Conservation (phyloP, 2,888 invertebrate species). For the Pseudoips prasinana region DNA sequence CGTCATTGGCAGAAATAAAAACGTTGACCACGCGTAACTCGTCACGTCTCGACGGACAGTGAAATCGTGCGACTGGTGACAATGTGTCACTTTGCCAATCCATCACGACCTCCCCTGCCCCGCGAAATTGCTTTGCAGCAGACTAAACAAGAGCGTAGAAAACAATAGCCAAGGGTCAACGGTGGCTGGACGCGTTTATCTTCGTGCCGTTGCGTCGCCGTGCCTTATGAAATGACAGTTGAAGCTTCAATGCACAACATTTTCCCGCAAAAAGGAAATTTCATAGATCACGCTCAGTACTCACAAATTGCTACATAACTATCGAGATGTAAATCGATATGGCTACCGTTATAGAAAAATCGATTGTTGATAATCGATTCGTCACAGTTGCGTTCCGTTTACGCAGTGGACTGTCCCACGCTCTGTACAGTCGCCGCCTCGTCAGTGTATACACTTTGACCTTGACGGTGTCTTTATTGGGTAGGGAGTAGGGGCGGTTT, state of each 20-base stretch:
- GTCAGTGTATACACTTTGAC: too few species aligned
- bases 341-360: conserved; percentile 78
- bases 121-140: conserved; percentile 20
- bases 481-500: too few species aligned
- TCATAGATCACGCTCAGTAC: conserved; percentile 78
- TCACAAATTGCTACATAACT: conserved; percentile 74
- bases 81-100: conserved; percentile 68
- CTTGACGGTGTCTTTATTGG: too few species aligned
- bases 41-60: conserved; percentile 78
- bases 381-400: conserved; percentile 72
- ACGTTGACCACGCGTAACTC: conserved; percentile 79
- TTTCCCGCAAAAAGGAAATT: conserved; percentile 74
- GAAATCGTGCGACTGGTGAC: conserved; percentile 78
- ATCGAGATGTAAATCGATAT: conserved; percentile 75
- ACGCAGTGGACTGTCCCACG: conserved; percentile 72
- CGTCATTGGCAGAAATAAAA: conserved; percentile 82
- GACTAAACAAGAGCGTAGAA: conserved; percentile 14
- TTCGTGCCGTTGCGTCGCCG: conserved; percentile 60
- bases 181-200: conserved; percentile 50
- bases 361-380: conserved; percentile 74
- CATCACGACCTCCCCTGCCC: conserved; percentile 39
- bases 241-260: conserved; percentile 75
- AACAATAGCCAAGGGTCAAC: conserved; percentile 43
- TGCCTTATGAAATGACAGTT: conserved; percentile 78
- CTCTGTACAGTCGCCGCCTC: conserved; percentile 49